A percentile compares a stretch with the other conserved stretches of the same genome.
Conservation (phyloP, 2,113 vertebrate species). For the Anoura caudifer region DNA sequence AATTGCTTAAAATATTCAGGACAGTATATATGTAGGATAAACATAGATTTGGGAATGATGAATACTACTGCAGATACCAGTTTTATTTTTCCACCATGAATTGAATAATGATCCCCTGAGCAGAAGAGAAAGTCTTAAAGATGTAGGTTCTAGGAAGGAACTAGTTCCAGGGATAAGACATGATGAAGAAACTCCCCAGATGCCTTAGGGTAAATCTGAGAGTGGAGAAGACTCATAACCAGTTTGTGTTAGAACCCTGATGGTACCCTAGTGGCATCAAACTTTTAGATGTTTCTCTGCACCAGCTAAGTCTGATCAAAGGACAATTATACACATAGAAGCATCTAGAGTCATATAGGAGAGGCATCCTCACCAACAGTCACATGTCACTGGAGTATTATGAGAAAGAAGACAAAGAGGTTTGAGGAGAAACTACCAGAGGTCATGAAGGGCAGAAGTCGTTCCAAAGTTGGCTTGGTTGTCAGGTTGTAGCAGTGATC, state of each 20-base stretch:
- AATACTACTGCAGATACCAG: background rate
- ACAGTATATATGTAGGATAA: background rate
- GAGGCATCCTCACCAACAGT: background rate
- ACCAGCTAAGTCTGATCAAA: background rate
- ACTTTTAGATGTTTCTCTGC: background rate
- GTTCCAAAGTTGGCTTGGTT: background rate
- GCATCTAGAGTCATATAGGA: accelerated
- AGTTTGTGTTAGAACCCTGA: background rate
- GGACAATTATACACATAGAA: background rate
- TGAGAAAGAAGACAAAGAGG: background rate
- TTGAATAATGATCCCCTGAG: background rate
- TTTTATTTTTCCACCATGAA: background rate
- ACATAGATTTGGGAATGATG: background rate
- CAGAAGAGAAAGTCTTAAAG: background rate
- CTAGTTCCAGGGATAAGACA: background rate
- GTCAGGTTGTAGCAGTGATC: background rate
- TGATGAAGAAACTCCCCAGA: background rate
- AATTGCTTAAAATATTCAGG: background rate
- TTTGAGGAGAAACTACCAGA: background rate
- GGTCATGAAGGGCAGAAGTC: background rate
- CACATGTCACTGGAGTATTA: background rate
- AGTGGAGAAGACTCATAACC: background rate
- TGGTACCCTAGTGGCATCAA: background rate
- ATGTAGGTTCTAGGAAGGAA: background rate
- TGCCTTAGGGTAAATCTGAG: background rate